Base-by-base conservation (phyloP, 2,888 invertebrate genomes). In the Drosophila atripex region DNA sequence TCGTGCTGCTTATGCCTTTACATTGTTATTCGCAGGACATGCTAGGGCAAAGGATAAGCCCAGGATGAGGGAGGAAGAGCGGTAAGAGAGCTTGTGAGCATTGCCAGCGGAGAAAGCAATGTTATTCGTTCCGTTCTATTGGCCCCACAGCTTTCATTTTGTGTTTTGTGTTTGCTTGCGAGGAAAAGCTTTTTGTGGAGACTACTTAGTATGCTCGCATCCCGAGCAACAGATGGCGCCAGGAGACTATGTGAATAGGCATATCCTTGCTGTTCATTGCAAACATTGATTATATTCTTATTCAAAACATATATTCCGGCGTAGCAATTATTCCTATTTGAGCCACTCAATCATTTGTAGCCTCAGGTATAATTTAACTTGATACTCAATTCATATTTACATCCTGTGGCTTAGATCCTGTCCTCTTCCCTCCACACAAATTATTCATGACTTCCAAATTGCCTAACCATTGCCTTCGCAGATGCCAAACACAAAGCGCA, bases 201-300 rank as follows among this genome's bases (percentile, higher is more conserved):
- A 84, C 39, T 75, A 75, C 47, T 32, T 73, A 75, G 50, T 25
- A 6, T 7, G 21, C 16, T 12, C 32, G 0, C 7, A 7, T 0
- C 0, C 2, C 0, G 38, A 64, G 68, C 80, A 71, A 84, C 77
- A 86, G 83, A 84, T 80, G 83, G 85, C 78, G 82, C 59, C n/a
- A 0, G 0, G 1, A 4, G 0, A 7, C n/a, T 16, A 60, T 41
- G 25, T 38, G 45, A 41, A 41, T 0, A 41, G 39, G 39, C 21
- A 41, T 18, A 41, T 41, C 11, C 11, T 18, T 41, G 16, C 0
- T 6, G 0, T 18, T 1, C 14, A 6, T 14, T 14, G 14, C 7
- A 3, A 18, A 18, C 1, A 2, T 4, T 8, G 8, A 16, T 39
- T 39, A 9, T 39, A 16, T 8, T 14, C 4, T 0, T 2, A 16